Evolutionary conservation across 2,888 invertebrate genomes (phyloP).

Genomic region (Deladenus siricidicola): DNA sequence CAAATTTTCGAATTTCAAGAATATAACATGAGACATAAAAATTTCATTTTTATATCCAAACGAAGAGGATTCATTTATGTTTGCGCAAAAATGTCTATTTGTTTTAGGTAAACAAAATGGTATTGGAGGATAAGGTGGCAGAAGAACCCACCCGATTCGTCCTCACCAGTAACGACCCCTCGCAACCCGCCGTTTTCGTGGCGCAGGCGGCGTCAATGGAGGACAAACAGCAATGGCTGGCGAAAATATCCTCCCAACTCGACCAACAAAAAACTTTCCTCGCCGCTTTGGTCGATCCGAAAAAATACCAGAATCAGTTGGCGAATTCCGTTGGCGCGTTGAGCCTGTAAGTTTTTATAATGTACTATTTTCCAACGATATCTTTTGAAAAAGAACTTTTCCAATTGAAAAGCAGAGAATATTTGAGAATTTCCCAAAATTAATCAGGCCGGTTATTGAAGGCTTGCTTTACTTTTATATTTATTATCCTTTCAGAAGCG

Average conservation of each 20-base stretch:
- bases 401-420: too few relatives aligned
- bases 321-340: constrained; percentile 37
- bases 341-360: constrained; percentile 37
- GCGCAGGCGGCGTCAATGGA: constrained; percentile 71
- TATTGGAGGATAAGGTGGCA: constrained; percentile 60
- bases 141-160: constrained; percentile 68
- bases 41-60: too few relatives aligned
- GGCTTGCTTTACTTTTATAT: too few relatives aligned
- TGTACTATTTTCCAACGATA: neutral
- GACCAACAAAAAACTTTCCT: constrained; percentile 88
- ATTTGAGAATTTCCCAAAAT: too few relatives aligned
- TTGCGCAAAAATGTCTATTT: neutral
- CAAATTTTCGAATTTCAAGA: too few relatives aligned
- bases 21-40: too few relatives aligned
- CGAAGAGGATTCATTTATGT: too few relatives aligned
- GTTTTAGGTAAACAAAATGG: constrained; percentile 80
- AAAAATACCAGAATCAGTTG: constrained; percentile 46
- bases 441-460: too few relatives aligned
- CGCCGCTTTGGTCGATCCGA: constrained; percentile 84
- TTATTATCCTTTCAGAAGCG: constrained; percentile 11
- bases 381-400: too few relatives aligned
- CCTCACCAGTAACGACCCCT: constrained; percentile 65
- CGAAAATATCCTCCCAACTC: constrained; percentile 70
- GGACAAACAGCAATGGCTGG: constrained; percentile 60
- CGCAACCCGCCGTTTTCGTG: constrained; percentile 67